Conservation (phyloP, 2,113 vertebrate species). For the Rhinichthys klamathensis region DNA sequence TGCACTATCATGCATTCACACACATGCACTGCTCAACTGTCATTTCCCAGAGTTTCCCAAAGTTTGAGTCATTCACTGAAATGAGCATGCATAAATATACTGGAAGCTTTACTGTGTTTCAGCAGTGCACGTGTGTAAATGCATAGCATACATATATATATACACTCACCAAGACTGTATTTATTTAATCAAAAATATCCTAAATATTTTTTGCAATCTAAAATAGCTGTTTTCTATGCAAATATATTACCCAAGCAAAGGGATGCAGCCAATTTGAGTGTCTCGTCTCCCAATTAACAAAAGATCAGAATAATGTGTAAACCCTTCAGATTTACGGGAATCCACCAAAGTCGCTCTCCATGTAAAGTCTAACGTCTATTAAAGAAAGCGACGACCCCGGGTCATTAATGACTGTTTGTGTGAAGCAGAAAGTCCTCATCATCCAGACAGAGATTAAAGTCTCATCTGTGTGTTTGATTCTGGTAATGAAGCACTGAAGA, state of each 20-base stretch:
- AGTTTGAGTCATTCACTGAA: no score
- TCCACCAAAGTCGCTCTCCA: conserved; percentile 1
- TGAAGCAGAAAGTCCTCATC: conserved; percentile 25
- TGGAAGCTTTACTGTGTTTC: no score
- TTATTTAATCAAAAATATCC: background rate
- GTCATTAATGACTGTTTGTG: background rate
- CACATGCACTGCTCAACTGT: no score
- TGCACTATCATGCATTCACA: no score
- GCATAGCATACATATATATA: no score
- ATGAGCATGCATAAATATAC: no score
- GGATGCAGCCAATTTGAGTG: background rate
- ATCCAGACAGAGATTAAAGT: conserved; percentile 45
- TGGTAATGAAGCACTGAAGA: background rate
- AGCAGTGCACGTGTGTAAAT: no score
- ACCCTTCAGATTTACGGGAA: background rate
- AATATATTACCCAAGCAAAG: no score
- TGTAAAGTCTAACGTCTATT: conserved; percentile 32
- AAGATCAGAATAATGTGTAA: background rate
- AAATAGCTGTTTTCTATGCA: no score
- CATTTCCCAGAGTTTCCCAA: no score
- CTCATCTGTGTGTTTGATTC: background rate
- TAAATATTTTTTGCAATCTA: background rate
- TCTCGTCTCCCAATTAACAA: conserved; percentile 33
- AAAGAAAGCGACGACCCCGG: background rate
- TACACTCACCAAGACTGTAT: no score